These are phyloP conservation scores for Coptodon bakossiorum DNA, from an alignment of 2,113 vertebrate species.

Conservation along the genomic window DNA sequence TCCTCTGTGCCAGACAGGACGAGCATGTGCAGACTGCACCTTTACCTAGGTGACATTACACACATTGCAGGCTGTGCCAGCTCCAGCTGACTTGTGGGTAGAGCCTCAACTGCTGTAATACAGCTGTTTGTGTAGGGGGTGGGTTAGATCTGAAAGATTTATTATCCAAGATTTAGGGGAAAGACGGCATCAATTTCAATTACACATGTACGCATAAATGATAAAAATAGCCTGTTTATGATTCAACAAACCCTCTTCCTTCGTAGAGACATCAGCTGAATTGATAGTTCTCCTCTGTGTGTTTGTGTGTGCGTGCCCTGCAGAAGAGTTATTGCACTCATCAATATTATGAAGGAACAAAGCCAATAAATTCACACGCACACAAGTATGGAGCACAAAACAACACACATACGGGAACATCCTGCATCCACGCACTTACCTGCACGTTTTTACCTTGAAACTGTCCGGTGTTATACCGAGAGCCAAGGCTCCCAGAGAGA, in stretches of 20 bases:
- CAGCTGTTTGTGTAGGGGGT: neutral
- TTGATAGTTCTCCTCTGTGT: neutral
- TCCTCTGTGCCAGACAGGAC: neutral
- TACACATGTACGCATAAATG: neutral
- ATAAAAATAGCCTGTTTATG: neutral
- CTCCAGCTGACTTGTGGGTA: neutral
- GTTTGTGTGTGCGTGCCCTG: neutral
- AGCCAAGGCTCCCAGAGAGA: neutral
- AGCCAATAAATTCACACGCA: neutral
- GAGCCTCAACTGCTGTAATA: neutral
- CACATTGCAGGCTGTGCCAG: neutral
- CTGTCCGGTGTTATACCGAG: neutral
- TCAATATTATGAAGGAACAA: neutral
- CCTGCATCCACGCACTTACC: neutral
- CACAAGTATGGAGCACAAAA: neutral
- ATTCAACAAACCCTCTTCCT: neutral
- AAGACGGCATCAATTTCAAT: neutral
- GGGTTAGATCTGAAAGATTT: neutral
- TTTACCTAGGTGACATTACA: neutral
- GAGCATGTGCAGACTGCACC: neutral
- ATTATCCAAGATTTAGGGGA: neutral
- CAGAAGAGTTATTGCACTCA: neutral
- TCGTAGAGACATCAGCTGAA: neutral
- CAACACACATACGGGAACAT: neutral
- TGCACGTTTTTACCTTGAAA: neutral